phyloP scores from a whole-genome alignment of 2,797 vertebrate species.

The Parauchenoglanis ngamensis region DNA sequence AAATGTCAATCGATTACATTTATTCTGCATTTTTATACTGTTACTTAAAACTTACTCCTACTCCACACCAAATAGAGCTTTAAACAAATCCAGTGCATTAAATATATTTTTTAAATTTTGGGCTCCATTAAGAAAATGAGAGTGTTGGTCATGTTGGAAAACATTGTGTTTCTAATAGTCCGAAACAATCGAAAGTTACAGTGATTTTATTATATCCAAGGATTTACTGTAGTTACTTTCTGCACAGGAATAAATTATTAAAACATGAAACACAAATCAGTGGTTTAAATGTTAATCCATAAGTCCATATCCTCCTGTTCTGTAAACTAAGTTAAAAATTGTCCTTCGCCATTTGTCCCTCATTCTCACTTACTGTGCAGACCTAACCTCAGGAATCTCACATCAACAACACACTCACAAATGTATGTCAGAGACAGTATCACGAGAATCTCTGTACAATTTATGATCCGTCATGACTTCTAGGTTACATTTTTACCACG shows the following conservation, averaged over 20 bases:
- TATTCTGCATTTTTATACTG: background rate
- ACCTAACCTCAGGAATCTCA: slow-evolving; percentile 31
- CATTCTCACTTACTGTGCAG: slow-evolving; percentile 15
- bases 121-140: background rate
- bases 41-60: background rate
- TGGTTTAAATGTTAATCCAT: background rate
- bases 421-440: slow-evolving; percentile 14
- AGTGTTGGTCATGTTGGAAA: background rate
- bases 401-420: slow-evolving; percentile 33
- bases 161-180: background rate
- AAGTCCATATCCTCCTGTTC: background rate
- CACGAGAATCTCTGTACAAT: slow-evolving; percentile 7
- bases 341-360: slow-evolving; percentile 3
- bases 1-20: background rate
- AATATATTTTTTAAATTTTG: background rate
- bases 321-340: background rate
- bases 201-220: background rate
- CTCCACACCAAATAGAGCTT: background rate
- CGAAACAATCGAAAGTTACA: background rate
- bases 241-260: background rate
- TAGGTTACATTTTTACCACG: background rate
- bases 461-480: slow-evolving; percentile 8
- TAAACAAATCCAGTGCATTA: background rate
- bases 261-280: background rate
- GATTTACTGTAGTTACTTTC: background rate